A percentile compares a stretch with the other conserved stretches of the same genome.
Conservation (phyloP, 2,888 invertebrate species). For the Drosophila gaucha region DNA sequence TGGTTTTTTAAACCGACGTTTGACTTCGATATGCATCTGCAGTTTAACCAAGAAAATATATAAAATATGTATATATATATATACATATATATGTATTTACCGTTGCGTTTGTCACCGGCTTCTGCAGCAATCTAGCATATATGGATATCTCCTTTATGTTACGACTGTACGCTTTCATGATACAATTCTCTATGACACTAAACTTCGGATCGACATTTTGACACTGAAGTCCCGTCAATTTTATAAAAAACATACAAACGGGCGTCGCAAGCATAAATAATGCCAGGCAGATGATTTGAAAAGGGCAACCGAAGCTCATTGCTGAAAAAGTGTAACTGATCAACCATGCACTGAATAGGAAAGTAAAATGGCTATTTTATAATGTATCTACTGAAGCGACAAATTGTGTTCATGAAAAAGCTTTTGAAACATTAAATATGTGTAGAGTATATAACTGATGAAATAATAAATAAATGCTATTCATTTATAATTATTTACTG, state of each 20-base stretch:
- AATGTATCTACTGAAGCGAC: neutral
- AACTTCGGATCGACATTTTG: slow-evolving; percentile 4
- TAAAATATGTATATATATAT: neutral
- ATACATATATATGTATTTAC: slow-evolving; percentile 4
- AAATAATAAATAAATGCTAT: too few species aligned
- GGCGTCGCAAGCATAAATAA: neutral
- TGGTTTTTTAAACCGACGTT: slow-evolving; percentile 3
- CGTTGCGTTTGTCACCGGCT: slow-evolving; percentile 37
- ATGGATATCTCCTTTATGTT: slow-evolving; percentile 21
- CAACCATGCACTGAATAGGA: neutral
- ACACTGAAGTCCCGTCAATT: slow-evolving; percentile 23
- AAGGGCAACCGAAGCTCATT: neutral
- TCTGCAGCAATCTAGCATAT: slow-evolving; percentile 5
- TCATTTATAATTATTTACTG: too few species aligned
- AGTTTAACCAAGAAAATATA: neutral
- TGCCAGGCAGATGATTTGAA: neutral
- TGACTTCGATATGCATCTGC: slow-evolving; percentile 10
- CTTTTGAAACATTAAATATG: too few species aligned
- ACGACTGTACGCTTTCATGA: slow-evolving; percentile 18
- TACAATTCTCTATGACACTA: slow-evolving; percentile 8
- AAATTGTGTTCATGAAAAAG: too few species aligned
- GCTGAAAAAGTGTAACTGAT: neutral
- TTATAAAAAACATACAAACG: neutral
- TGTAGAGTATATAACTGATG: too few species aligned
- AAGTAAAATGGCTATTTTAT: neutral